Evolutionary conservation across 2,113 vertebrate genomes (phyloP).

Genomic region (Tapirus terrestris): DNA sequence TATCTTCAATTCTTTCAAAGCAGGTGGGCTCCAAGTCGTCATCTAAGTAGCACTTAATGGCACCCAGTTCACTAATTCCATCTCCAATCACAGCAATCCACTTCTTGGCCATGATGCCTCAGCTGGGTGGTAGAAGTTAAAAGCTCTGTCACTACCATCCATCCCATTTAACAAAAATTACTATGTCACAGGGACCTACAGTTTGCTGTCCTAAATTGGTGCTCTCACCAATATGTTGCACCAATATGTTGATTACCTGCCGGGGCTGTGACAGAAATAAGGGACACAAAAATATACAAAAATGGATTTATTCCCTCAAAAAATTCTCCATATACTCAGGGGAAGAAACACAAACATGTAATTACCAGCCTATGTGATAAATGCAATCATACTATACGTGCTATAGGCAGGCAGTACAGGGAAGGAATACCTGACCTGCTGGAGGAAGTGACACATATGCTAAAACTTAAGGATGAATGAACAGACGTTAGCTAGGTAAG

Average conservation of each 20-base stretch:
- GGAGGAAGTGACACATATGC: too few species aligned
- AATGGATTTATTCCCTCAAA: neutral
- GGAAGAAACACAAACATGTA: neutral
- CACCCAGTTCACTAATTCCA: constrained; percentile 85
- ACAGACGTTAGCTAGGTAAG: neutral
- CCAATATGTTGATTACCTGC: neutral
- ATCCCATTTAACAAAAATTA: neutral
- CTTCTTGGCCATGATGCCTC: constrained; percentile 44
- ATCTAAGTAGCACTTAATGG: constrained; percentile 86
- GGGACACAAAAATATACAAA: neutral
- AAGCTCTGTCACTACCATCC: neutral
- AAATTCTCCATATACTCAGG: neutral
- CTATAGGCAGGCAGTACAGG: neutral
- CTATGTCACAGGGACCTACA: neutral
- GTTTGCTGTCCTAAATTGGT: neutral
- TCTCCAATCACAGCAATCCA: constrained; percentile 86
- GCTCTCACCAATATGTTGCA: too few species aligned
- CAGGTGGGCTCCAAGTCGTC: constrained; percentile 86
- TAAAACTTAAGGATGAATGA: neutral
- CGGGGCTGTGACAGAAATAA: neutral
- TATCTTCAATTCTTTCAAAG: constrained; percentile 87
- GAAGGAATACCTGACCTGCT: neutral
- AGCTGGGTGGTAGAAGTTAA: neutral
- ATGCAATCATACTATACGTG: too few species aligned
- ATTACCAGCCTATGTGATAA: neutral